Evolutionary conservation across 2,888 invertebrate genomes (phyloP), one percentile per base, ranked within the genome.

Genomic region (Drosophila nr. fundita): DNA sequence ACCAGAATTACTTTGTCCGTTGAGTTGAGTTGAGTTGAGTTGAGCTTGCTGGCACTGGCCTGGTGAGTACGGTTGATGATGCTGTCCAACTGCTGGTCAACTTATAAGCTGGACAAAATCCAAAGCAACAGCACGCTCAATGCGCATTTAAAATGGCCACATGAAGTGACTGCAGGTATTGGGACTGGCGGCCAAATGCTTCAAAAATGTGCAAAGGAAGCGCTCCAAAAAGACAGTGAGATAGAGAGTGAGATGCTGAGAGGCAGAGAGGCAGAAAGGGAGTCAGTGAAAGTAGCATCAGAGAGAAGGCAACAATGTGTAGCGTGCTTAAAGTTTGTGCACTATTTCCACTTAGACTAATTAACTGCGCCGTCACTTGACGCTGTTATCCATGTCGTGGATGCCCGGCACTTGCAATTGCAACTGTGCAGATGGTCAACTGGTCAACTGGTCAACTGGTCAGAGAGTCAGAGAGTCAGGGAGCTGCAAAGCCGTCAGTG

Each of bases 301-400:
- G 63, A 40, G 48, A 45, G 61, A 70, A 49, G 66, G 77, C 72
- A 76, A 76, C 73, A 76, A 76, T 72, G 60, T 63, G 67, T 57
- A 67, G 71, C 57, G 49, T 73, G 65, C 89, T 89, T 87, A 60
- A 84, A 87, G 89, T 89, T 84, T 87, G 84, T 86, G 76, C 86
- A 78, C 75, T 76, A 88, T 82, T 90, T 90, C 89, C 85, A 86
- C 85, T 86, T 86, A 86, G 90, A 86, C 85, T 86, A 86, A 86
- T 86, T 90, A 86, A 90, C 89, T 88, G 83, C 80, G 83, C 89
- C 86, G 78, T 85, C 85, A 88, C 90, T 85, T 88, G 90, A 81
- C 77, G 77, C 73, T 72, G 76, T 78, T 68, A 70, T 77, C 73
- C 78, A 68, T 68, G 74, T 68, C 64, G 68, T 78, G 57, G 63